phyloP scores from a whole-genome alignment of 2,113 vertebrate genomes.

The Nerophis lumbriciformis region DNA sequence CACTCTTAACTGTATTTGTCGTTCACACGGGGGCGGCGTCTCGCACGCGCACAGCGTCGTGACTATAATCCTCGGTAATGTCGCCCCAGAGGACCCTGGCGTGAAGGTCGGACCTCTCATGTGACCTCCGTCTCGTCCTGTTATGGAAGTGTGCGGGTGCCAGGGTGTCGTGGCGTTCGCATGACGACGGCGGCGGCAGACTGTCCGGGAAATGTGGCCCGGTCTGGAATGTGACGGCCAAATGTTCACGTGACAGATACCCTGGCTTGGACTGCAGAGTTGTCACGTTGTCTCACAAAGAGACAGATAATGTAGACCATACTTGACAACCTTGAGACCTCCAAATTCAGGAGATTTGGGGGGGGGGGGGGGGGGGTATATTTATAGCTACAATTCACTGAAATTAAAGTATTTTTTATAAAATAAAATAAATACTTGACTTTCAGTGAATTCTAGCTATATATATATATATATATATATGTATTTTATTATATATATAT shows the following conservation, averaged over 20 bases:
- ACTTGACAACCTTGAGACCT: too few species aligned
- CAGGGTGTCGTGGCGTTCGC: slow-evolving; percentile 46
- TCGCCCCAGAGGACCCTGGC: not conserved
- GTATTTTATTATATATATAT: too few species aligned
- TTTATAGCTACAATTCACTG: too few species aligned
- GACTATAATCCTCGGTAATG: slow-evolving; percentile 29
- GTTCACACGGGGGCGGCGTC: slow-evolving; percentile 35
- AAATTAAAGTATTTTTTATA: too few species aligned
- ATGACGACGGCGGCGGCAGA: slow-evolving; percentile 28
- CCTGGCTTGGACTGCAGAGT: slow-evolving; percentile 36
- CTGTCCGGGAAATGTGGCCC: slow-evolving; percentile 41
- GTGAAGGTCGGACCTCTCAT: slow-evolving; percentile 44
- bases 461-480: too few species aligned
- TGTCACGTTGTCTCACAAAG: slow-evolving; percentile 33
- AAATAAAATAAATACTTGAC: too few species aligned
- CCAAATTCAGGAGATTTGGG: too few species aligned
- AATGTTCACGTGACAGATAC: slow-evolving; percentile 36
- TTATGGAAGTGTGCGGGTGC: slow-evolving; percentile 46
- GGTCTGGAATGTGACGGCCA: slow-evolving; percentile 30
- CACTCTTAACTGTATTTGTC: slow-evolving; percentile 41
- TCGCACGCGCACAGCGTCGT: slow-evolving; percentile 35
- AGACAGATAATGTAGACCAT: not conserved
- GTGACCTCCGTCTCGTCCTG: slow-evolving; percentile 61
- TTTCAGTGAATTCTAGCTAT: too few species aligned
- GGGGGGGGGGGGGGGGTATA: too few species aligned